phyloP scores from a whole-genome alignment of 2,113 vertebrate species.

The Nanorana parkeri region DNA sequence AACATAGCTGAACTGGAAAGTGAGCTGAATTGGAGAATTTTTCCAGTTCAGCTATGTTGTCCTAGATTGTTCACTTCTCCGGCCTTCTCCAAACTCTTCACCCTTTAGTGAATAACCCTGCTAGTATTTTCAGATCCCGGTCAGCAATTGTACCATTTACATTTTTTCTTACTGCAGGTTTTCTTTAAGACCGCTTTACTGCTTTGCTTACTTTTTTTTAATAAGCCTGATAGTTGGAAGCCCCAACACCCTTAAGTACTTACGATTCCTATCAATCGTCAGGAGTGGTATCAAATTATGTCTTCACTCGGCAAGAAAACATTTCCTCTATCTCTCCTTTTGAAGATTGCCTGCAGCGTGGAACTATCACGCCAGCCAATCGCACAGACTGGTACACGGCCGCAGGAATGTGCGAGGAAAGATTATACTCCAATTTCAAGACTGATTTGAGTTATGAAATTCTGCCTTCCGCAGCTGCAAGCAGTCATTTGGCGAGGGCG shows the following conservation, averaged over 20 bases:
- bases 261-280: constrained; percentile 64
- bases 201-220: too few relatives aligned
- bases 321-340: constrained; percentile 66
- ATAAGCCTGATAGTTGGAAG: not conserved
- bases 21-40: too few relatives aligned
- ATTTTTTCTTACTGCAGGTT: too few relatives aligned
- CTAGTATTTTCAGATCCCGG: too few relatives aligned
- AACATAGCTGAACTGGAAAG: too few relatives aligned
- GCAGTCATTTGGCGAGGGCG: constrained; percentile 63
- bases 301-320: constrained; percentile 65
- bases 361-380: constrained; percentile 64
- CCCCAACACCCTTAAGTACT: constrained; percentile 51
- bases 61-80: too few relatives aligned
- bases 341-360: constrained; percentile 66
- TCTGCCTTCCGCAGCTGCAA: constrained; percentile 59
- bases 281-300: constrained; percentile 68
- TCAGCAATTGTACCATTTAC: too few relatives aligned
- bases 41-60: too few relatives aligned
- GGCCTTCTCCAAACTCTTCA: too few relatives aligned
- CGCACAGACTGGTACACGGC: constrained; percentile 65
- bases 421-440: constrained; percentile 67
- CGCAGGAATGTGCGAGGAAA: constrained; percentile 64
- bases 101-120: too few relatives aligned
- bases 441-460: constrained; percentile 67
- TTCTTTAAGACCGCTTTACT: too few relatives aligned